These are phyloP conservation scores for Trogon melanurus DNA, from an alignment of 2,113 vertebrate species.

Conservation along the genomic window DNA sequence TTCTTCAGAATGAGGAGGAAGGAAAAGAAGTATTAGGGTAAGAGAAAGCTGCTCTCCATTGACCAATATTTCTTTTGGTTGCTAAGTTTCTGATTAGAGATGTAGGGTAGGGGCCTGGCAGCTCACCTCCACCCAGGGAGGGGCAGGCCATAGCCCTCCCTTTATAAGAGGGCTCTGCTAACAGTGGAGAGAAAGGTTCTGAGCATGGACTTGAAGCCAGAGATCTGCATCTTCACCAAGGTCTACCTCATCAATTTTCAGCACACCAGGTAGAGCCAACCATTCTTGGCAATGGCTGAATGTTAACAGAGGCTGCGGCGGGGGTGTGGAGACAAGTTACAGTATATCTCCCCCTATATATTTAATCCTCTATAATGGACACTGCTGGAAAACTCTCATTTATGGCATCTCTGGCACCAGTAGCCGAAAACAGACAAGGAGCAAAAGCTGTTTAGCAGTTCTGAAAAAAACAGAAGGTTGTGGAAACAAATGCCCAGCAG, in stretches of 20 bases:
- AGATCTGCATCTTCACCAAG: not conserved
- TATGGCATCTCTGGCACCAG: not conserved
- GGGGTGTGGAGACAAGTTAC: not conserved
- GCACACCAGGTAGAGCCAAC: not conserved
- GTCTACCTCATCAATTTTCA: not conserved
- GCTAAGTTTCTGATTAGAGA: not conserved
- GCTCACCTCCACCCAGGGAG: accelerated
- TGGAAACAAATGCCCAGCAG: conserved; percentile 12
- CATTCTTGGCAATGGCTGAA: not conserved
- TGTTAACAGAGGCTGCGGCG: not conserved
- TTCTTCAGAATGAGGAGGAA: not conserved
- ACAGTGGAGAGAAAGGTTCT: not conserved
- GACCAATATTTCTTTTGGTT: not conserved
- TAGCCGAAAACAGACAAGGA: not conserved
- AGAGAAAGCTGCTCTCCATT: not conserved
- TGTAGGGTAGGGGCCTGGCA: not conserved
- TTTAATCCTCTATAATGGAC: not conserved
- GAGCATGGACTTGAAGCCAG: not conserved
- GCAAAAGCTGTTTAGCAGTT: not conserved
- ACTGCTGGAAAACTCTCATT: not conserved
- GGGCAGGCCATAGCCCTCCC: not conserved
- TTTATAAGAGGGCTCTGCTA: not conserved
- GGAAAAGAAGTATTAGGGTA: not conserved
- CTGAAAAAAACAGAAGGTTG: not conserved
- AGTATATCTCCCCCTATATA: not conserved